phyloP scores from a whole-genome alignment of 2,797 vertebrate species.

The Anableps anableps region DNA sequence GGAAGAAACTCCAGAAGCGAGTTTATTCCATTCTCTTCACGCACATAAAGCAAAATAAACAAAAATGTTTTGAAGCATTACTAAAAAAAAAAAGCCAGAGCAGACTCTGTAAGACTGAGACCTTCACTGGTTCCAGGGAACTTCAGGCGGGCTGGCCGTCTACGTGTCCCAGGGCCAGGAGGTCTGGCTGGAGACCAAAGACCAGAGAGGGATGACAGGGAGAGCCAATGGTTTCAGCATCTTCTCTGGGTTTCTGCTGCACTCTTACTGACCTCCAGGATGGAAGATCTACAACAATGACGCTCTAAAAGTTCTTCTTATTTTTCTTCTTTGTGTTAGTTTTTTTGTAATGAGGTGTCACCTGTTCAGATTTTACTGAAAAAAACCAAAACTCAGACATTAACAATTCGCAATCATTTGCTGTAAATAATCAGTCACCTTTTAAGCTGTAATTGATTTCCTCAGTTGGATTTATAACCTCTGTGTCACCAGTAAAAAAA shows the following conservation, averaged over 20 bases:
- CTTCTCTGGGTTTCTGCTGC: constrained; percentile 73
- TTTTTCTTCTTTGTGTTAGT: no score
- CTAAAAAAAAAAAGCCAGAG: no score
- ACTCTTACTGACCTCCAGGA: constrained; percentile 25
- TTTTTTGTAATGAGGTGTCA: not conserved
- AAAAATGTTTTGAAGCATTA: not conserved
- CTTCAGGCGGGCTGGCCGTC: constrained; percentile 56
- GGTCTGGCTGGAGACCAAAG: constrained; percentile 68
- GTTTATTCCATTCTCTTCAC: not conserved
- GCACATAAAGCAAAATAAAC: not conserved
- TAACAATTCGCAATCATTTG: not conserved
- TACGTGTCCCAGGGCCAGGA: constrained; percentile 55
- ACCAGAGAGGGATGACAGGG: constrained; percentile 62
- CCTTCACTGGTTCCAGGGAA: constrained; percentile 51
- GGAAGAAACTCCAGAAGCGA: not conserved
- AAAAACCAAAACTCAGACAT: not conserved
- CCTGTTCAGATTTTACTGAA: not conserved
- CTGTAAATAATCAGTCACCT: no score
- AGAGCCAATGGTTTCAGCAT: constrained; percentile 37
- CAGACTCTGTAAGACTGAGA: not conserved
- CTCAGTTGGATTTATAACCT: not conserved
- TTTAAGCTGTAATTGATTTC: not conserved
- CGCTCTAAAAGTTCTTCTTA: not conserved
- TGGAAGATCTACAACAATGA: not conserved
- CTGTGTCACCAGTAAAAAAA: not conserved